phyloP scores from a whole-genome alignment of 2,797 vertebrate genomes.

The Pangasius macronema region DNA sequence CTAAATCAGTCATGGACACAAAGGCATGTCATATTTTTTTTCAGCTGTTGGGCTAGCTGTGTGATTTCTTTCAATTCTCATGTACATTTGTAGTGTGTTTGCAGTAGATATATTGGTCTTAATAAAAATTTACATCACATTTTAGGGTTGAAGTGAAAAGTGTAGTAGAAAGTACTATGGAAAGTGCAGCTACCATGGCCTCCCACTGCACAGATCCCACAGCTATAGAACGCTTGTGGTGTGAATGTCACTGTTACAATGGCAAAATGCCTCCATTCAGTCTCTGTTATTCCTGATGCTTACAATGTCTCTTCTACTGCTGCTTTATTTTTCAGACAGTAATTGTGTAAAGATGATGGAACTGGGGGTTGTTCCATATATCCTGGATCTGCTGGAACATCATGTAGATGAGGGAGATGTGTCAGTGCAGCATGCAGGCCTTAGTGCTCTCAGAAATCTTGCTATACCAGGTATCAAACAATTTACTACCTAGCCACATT shows the following conservation, averaged over 20 bases:
- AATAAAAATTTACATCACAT: not conserved
- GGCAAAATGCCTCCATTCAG: not conserved
- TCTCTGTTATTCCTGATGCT: not conserved
- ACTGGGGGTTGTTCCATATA: constrained; percentile 83
- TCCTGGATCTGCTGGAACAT: constrained; percentile 84
- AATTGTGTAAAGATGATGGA: constrained; percentile 88
- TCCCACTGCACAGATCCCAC: not conserved
- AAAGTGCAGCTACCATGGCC: not conserved
- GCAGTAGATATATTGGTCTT: not conserved
- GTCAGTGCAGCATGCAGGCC: constrained; percentile 85
- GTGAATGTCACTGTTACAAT: not conserved
- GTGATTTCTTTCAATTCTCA: not conserved
- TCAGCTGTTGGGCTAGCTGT: not conserved
- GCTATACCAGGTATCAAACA: constrained; percentile 81
- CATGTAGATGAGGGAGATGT: constrained; percentile 81
- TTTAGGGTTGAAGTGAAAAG: not conserved
- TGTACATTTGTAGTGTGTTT: not conserved
- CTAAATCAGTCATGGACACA: not conserved
- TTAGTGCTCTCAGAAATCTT: constrained; percentile 87
- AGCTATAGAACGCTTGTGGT: not conserved
- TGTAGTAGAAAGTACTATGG: not conserved
- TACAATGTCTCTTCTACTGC: not conserved
- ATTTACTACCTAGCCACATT: not conserved
- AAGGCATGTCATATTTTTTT: not conserved
- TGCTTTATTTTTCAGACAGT: constrained; percentile 71